phyloP scores from a whole-genome alignment of 2,113 vertebrate species.

The Chascanopsetta lugubris region DNA sequence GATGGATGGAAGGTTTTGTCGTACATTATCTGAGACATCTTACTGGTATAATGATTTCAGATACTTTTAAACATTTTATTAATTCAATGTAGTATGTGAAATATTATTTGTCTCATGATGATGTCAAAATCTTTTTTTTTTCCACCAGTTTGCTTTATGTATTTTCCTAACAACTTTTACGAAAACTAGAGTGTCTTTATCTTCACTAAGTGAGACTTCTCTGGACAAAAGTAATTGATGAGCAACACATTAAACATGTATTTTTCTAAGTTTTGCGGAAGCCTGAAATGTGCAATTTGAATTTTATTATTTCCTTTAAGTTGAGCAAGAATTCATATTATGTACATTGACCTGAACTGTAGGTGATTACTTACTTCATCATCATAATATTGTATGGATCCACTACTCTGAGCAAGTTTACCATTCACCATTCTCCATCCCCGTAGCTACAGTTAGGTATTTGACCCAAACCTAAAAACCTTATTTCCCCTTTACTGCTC shows the following conservation, averaged over 20 bases:
- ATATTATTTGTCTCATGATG: no score
- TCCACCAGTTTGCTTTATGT: neutral
- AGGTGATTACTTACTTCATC: conserved; percentile 65
- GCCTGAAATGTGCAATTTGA: neutral
- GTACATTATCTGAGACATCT: neutral
- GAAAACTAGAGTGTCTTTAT: neutral
- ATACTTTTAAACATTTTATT: no score
- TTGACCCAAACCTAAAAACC: neutral
- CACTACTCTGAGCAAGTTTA: conserved; percentile 42
- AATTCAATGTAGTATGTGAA: no score
- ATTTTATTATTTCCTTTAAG: conserved; percentile 16
- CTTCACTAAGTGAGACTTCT: no score
- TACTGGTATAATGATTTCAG: neutral
- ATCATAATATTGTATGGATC: conserved; percentile 61
- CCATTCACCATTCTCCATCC: conserved; percentile 30
- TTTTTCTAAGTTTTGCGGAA: neutral
- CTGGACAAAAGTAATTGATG: no score
- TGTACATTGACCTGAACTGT: no score
- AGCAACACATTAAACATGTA: no score
- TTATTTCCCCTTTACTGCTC: neutral
- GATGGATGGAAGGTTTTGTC: neutral
- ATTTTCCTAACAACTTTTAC: neutral
- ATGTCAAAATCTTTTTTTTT: no score
- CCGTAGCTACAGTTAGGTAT: conserved; percentile 1
- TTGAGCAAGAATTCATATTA: no score